Conservation (phyloP, 2,797 vertebrate species). For the Calcarius lapponicus region DNA sequence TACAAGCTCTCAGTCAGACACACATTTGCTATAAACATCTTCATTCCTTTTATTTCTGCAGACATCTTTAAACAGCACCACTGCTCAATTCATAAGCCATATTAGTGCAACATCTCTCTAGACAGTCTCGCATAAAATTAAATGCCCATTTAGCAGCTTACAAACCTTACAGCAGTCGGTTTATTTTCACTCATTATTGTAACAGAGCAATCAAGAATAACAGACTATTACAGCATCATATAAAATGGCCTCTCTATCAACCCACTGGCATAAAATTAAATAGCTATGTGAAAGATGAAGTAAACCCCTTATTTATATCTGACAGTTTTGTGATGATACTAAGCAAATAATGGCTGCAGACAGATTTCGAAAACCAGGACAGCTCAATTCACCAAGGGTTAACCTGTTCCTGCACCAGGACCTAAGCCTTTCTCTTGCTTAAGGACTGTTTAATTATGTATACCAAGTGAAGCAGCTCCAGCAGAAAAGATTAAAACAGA, state of each 20-base stretch:
- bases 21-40: slow-evolving; percentile 51
- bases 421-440: slow-evolving; percentile 2
- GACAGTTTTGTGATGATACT: not conserved
- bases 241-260: not conserved
- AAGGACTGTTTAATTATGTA: slow-evolving; percentile 60
- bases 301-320: not conserved
- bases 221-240: not conserved
- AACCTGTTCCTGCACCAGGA: not conserved
- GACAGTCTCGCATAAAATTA: not conserved
- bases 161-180: slow-evolving; percentile 20
- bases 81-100: slow-evolving; percentile 41
- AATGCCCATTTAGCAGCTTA: slow-evolving; percentile 36
- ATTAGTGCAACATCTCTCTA: slow-evolving; percentile 16
- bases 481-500: slow-evolving; percentile 31
- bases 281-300: not conserved
- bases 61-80: slow-evolving; percentile 52
- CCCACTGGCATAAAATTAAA: not conserved
- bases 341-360: not conserved
- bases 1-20: slow-evolving; percentile 41
- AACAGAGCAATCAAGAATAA: not conserved
- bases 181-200: slow-evolving; percentile 8
- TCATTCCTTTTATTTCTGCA: slow-evolving; percentile 54
- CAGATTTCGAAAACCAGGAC: not conserved
- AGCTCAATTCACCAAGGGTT: slow-evolving; percentile 26
- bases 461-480: slow-evolving; percentile 32